A percentile compares a stretch with the other conserved stretches of the same genome.
These are phyloP conservation scores for Magallana gigas DNA, from an alignment of 1,140 invertebrate genomes.

Conservation along the genomic window DNA sequence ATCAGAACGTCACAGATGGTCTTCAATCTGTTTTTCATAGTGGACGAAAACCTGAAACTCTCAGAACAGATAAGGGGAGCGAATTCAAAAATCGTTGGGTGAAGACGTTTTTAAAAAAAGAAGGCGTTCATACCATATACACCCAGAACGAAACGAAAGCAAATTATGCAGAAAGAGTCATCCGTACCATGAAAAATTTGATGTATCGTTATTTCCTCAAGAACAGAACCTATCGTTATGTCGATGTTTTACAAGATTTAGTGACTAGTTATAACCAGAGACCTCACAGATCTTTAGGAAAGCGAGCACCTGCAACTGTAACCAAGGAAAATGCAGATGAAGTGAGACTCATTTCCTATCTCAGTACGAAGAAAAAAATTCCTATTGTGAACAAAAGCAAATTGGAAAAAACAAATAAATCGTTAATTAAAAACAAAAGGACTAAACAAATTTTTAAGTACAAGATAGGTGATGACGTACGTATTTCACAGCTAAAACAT, in stretches of 20 bases:
- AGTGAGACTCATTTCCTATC: conserved; percentile 41
- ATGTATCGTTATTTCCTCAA: conserved; percentile 35
- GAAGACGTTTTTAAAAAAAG: conserved; percentile 20
- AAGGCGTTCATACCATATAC: conserved; percentile 18
- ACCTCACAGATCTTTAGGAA: conserved; percentile 39
- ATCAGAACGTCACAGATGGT: conserved; percentile 15
- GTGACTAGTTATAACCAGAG: conserved; percentile 20
- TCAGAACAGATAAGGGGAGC: conserved; percentile 43
- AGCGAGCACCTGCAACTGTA: conserved; percentile 2
- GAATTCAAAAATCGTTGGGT: conserved; percentile 47
- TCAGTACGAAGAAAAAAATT: conserved; percentile 16
- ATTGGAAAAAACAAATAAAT: conserved; percentile 11
- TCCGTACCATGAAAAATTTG: conserved; percentile 23
- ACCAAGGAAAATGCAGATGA: conserved; percentile 46
- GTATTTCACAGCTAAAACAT: conserved; percentile 48
- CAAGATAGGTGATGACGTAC: conserved; percentile 49
- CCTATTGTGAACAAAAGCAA: not conserved
- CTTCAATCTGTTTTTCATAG: conserved; percentile 5
- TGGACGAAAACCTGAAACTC: conserved; percentile 19
- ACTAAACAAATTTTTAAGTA: conserved; percentile 14
- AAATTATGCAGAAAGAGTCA: conserved; percentile 17
- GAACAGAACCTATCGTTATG: conserved; percentile 26
- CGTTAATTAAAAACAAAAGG: not conserved
- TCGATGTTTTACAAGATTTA: conserved; percentile 39
- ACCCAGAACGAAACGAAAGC: conserved; percentile 43